Conservation (phyloP, 2,113 vertebrate species). For the Caloenas nicobarica region DNA sequence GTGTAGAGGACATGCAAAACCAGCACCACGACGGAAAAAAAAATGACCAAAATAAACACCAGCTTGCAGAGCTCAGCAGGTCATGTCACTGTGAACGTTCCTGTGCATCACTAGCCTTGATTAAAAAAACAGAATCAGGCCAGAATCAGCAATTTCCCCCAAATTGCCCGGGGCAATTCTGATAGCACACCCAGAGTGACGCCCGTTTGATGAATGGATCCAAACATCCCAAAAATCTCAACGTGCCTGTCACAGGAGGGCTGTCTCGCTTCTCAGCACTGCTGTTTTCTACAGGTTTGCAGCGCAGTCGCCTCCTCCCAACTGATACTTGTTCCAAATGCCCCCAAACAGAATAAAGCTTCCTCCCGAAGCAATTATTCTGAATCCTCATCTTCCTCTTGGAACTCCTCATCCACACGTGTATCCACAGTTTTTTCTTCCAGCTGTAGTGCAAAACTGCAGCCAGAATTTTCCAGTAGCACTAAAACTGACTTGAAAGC, state of each 20-base stretch:
- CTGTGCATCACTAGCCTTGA: neutral
- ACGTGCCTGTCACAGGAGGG: fast-evolving
- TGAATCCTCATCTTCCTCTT: neutral
- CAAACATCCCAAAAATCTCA: neutral
- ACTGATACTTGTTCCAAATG: neutral
- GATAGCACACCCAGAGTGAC: fast-evolving
- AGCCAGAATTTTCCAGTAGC: neutral
- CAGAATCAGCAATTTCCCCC: neutral
- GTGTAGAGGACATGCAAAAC: neutral
- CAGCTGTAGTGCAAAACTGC: neutral
- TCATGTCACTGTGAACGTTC: neutral
- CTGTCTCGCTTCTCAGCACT: neutral
- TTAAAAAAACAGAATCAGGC: neutral
- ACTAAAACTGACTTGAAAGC: neutral
- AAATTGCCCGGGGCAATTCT: neutral
- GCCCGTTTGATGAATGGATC: neutral
- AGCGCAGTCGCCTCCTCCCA: neutral
- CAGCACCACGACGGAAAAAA: neutral
- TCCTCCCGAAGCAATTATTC: neutral
- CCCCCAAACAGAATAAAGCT: neutral
- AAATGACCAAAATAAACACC: neutral
- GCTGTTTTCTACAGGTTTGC: neutral
- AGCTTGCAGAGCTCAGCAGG: slow-evolving; percentile 9
- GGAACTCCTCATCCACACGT: neutral
- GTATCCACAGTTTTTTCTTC: neutral